Evolutionary conservation across 2,797 vertebrate species (phyloP), one percentile per base, ranked within the genome.

Genomic region (Astyanax mexicanus): DNA sequence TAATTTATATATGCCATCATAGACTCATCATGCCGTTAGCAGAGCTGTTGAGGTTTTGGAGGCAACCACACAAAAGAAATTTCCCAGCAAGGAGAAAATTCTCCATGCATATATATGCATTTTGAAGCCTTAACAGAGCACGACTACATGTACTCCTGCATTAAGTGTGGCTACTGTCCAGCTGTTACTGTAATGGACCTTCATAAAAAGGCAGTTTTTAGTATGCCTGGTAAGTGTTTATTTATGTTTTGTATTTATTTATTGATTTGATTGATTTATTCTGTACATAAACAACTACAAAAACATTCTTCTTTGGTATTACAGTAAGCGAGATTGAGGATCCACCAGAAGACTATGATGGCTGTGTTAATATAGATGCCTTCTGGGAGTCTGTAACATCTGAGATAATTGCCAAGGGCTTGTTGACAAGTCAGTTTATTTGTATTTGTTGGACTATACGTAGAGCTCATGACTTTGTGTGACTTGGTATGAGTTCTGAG

Each of bases 221-320:
- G n/a, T n/a, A n/a, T n/a, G 66, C 32, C 66, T 68, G 66, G 29
- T 68, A 52, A 21, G 66, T 68, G 23, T 44, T 45, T 45, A n/a
- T n/a, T n/a, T n/a, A n/a, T 4, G 12, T 8, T 8, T 37, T 45
- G 45, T 45, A 17, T 45, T 45, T 45, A 45, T 11, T n/a, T n/a
- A n/a, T n/a, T n/a, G n/a, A n/a, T n/a, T n/a, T n/a, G n/a, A n/a
- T n/a, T n/a, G 11, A 5, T 45, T 45, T 11, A 12, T 4, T 17
- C 44, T 45, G 3, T 45, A 45, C 10, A 45, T 4, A 45, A 17
- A 17, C 44, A 4, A 45, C 44, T 45, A 15, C 11, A 45, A 4
- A 4, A 45, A 45, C 44, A 12, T 45, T 45, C 44, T 45, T 45
- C 11, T 45, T 12, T 45, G 38, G 38, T 42, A n/a, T 17, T 66